Evolutionary conservation across 1,140 invertebrate species (phyloP), one percentile per base, ranked within the genome.

Genomic region (Agrypnia vestita): DNA sequence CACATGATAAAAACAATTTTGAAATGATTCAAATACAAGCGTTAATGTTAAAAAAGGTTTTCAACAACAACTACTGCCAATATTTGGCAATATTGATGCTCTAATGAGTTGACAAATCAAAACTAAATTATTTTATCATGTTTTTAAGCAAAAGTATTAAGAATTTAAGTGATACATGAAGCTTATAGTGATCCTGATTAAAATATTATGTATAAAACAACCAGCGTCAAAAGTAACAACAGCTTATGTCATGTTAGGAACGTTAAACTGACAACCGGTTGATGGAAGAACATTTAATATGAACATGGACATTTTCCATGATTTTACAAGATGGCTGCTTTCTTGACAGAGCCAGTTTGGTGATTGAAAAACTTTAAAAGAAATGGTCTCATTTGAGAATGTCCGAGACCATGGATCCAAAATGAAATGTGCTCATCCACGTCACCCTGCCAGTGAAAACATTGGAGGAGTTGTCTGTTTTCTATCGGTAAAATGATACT

Each of bases 261-360:
- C 82, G 82, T 83, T 83, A 83, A 83, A 83, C 73, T 80, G 72
- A 83, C 82, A 83, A 83, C 82, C 82, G 80, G 74, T 69, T 75
- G 44, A 43, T 44, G 25, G 56, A 8, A 35, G 43, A 25, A 59
- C n/a, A n/a, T 69, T 35, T 19, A 43, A 15, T 49, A n/a, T 15
- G 61, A 76, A 15, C 64, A 69, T n/a, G n/a, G n/a, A n/a, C n/a
- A n/a, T n/a, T n/a, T 35, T 35, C 6, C 6, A 35, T 35, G 25
- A 35, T 35, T 35, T 3, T 35, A 35, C 25, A 25, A 73, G 49
- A 73, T 73, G 69, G 69, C 69, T 73, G 49, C 44, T 47, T 69
- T 69, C 46, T 15, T 19, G 69, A 73, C 49, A 73, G 69, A 55
- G 69, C 69, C 69, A 73, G 69, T 73, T 55, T 73, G 69, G 69